Evolutionary conservation across 2,797 vertebrate genomes (phyloP).

Genomic region (Scarus forsteni): DNA sequence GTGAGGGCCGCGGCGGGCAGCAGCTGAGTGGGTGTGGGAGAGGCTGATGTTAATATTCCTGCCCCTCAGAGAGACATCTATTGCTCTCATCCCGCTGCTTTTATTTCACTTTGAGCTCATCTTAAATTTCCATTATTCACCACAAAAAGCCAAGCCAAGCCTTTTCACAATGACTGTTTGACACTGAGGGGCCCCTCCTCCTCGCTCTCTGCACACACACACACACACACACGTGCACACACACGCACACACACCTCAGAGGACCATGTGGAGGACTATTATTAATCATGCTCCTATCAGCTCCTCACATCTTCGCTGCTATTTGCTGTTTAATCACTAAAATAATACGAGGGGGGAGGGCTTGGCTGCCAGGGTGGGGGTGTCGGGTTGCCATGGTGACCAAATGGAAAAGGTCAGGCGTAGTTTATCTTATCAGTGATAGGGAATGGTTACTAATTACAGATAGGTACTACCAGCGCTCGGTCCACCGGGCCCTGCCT

Average conservation of each 20-base stretch:
- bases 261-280: slow-evolving; percentile 79
- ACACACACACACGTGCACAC: slow-evolving; percentile 32
- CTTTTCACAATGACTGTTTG: slow-evolving; percentile 77
- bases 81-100: slow-evolving; percentile 76
- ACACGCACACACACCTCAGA: slow-evolving; percentile 50
- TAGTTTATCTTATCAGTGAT: slow-evolving; percentile 91
- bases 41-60: slow-evolving; percentile 64
- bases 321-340: slow-evolving; percentile 90
- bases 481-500: slow-evolving; percentile 84
- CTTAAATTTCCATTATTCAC: slow-evolving; percentile 87
- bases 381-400: slow-evolving; percentile 85
- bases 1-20: slow-evolving; percentile 38
- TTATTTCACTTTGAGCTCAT: slow-evolving; percentile 81
- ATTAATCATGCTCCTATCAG: slow-evolving; percentile 87
- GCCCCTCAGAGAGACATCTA: slow-evolving; percentile 72
- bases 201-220: slow-evolving; percentile 2
- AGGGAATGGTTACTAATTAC: slow-evolving; percentile 90
- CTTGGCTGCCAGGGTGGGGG: slow-evolving; percentile 63
- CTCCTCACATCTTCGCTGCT: slow-evolving; percentile 81
- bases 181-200: slow-evolving; percentile 67
- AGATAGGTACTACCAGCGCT: slow-evolving; percentile 86
- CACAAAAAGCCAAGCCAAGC: slow-evolving; percentile 77
- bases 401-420: slow-evolving; percentile 84
- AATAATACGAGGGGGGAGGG: slow-evolving; percentile 83
- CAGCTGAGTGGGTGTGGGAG: slow-evolving; percentile 47